phyloP scores from a whole-genome alignment of 2,888 invertebrate species.

The Lepetodrilus schrolli region DNA sequence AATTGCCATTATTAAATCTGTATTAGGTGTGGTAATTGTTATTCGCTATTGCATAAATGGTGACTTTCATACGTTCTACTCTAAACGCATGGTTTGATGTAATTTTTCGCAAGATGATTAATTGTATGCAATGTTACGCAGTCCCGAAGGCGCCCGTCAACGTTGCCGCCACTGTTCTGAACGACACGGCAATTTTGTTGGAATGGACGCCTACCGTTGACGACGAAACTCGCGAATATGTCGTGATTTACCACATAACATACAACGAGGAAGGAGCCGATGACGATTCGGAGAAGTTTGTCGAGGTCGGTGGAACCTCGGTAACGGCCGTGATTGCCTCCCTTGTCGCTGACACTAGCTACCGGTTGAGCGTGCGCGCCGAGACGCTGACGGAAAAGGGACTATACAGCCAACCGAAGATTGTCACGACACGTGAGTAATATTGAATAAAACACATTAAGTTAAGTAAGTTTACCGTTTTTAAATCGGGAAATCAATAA shows the following conservation, averaged over 20 bases:
- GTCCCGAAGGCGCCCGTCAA: not conserved
- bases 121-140: no score
- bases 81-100: no score
- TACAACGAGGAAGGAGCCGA: not conserved
- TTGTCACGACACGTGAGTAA: not conserved
- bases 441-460: no score
- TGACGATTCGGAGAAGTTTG: not conserved
- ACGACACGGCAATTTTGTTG: not conserved
- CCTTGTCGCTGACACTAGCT: not conserved
- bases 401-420: not conserved
- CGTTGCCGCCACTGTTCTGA: not conserved
- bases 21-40: no score
- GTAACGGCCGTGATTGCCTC: not conserved
- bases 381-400: not conserved
- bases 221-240: not conserved
- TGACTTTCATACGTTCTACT: no score
- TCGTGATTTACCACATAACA: not conserved
- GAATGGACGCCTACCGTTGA: constrained; percentile 11
- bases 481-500: no score
- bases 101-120: no score
- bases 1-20: no score
- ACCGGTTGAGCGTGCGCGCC: not conserved
- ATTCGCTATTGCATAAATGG: no score
- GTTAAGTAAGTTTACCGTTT: no score
- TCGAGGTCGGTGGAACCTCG: not conserved